phyloP scores from a whole-genome alignment of 53 echinoderm and acorn worm genomes.

The Echinarachnius parma region DNA sequence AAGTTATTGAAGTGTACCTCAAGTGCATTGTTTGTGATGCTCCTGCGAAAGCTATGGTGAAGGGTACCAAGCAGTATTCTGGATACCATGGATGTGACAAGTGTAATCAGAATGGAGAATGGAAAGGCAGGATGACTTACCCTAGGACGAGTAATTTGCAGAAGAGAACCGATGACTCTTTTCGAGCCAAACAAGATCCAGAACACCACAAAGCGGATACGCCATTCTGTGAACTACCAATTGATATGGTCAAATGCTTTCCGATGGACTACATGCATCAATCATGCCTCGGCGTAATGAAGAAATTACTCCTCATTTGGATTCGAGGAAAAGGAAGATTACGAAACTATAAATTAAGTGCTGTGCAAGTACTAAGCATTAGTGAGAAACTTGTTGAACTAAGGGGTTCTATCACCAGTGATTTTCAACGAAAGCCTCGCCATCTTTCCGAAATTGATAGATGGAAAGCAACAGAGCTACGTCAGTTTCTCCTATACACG shows the following conservation, averaged over 20 bases:
- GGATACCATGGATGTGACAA: slow-evolving; percentile 69
- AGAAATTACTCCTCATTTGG: slow-evolving; percentile 56
- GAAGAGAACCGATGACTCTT: slow-evolving; percentile 58
- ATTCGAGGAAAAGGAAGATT: slow-evolving; percentile 57
- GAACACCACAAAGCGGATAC: slow-evolving; percentile 49
- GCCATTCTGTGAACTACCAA: slow-evolving; percentile 47
- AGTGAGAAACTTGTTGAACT: slow-evolving; percentile 38
- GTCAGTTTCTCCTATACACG: slow-evolving; percentile 63
- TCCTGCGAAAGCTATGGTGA: slow-evolving; percentile 60
- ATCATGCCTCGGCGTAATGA: slow-evolving; percentile 58
- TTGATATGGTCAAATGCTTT: slow-evolving; percentile 61
- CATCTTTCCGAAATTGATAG: slow-evolving; percentile 53
- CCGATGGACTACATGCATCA: slow-evolving; percentile 68
- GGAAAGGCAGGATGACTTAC: slow-evolving; percentile 63
- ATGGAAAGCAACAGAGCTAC: slow-evolving; percentile 69
- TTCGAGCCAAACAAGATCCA: slow-evolving; percentile 39
- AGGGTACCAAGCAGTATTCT: slow-evolving; percentile 53
- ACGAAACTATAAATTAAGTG: slow-evolving; percentile 3
- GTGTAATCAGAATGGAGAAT: slow-evolving; percentile 59
- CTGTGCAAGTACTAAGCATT: slow-evolving; percentile 18
- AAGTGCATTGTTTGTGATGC: slow-evolving; percentile 62
- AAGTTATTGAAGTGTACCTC: slow-evolving; percentile 30
- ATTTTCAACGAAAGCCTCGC: slow-evolving; percentile 63
- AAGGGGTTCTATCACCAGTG: slow-evolving; percentile 31
- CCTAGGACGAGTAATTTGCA: slow-evolving; percentile 42